Evolutionary conservation across 92 coral and sea anemone genomes (phyloP).

Genomic region (Chrysogorgia sp.): DNA sequence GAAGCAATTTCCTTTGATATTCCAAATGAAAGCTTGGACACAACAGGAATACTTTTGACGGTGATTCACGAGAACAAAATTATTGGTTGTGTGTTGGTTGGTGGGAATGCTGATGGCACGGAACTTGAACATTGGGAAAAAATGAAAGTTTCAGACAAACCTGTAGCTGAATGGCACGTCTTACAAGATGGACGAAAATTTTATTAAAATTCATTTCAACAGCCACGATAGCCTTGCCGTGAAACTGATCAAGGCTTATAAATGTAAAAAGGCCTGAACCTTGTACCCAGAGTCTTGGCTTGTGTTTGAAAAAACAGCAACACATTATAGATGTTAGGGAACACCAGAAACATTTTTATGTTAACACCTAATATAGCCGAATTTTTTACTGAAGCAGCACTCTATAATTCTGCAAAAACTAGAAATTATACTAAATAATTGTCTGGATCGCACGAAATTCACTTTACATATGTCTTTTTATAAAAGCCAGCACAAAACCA

Average conservation of each 20-base stretch:
- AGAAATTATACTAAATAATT: not conserved
- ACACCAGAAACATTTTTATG: too few species aligned
- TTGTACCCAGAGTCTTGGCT: too few species aligned
- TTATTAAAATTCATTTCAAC: constrained; percentile 59
- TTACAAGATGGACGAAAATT: constrained; percentile 82
- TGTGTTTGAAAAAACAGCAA: too few species aligned
- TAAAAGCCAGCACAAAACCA: too few species aligned
- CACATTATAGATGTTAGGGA: too few species aligned
- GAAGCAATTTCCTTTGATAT: constrained; percentile 92
- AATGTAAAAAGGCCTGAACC: too few species aligned
- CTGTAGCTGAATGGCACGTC: constrained; percentile 84
- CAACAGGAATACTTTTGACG: constrained; percentile 74
- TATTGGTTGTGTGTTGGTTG: constrained; percentile 85
- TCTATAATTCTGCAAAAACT: not conserved
- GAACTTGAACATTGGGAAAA: constrained; percentile 79
- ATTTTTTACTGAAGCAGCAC: too few species aligned
- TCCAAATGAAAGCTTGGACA: constrained; percentile 68
- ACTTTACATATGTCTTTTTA: too few species aligned
- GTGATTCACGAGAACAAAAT: constrained; percentile 90
- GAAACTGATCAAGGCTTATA: too few species aligned
- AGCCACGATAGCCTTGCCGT: too few species aligned
- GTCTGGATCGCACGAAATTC: too few species aligned
- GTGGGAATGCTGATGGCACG: constrained; percentile 72
- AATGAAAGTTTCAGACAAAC: constrained; percentile 76
- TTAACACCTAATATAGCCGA: too few species aligned